phyloP scores from a whole-genome alignment of 2,888 invertebrate genomes.

The Chloroclystis v-ata region DNA sequence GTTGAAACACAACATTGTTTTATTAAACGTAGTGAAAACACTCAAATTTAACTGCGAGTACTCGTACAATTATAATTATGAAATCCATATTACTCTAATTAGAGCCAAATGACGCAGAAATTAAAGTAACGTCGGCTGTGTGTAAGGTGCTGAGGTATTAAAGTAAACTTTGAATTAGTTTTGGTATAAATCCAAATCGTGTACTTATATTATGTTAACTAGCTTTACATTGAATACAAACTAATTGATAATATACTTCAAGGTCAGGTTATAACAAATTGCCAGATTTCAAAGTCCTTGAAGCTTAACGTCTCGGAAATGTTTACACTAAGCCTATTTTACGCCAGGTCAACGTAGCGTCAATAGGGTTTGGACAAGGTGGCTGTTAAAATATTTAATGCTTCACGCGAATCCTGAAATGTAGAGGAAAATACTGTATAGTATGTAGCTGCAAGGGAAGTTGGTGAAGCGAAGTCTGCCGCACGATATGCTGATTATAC shows the following conservation, averaged over 20 bases:
- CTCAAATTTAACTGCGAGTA: constrained; percentile 9
- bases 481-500: constrained; percentile 58
- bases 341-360: constrained; percentile 10
- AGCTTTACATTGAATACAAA: no score
- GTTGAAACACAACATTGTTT: no score
- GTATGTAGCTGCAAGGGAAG: constrained; percentile 35
- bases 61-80: constrained; percentile 9
- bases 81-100: constrained; percentile 14
- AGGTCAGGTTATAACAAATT: background rate
- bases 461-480: constrained; percentile 42
- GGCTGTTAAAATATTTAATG: constrained; percentile 4
- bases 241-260: no score
- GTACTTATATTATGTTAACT: no score
- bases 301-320: constrained; percentile 2
- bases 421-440: background rate
- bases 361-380: constrained; percentile 18
- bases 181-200: background rate
- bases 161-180: constrained; percentile 6
- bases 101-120: constrained; percentile 14
- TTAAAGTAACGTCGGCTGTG: constrained; percentile 10
- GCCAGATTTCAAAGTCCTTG: constrained; percentile 1
- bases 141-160: constrained; percentile 2
- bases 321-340: constrained; percentile 8
- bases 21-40: constrained; percentile 11
- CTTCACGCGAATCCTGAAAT: background rate